Base-by-base conservation (phyloP, 2,113 vertebrate species). In the Perca flavescens region DNA sequence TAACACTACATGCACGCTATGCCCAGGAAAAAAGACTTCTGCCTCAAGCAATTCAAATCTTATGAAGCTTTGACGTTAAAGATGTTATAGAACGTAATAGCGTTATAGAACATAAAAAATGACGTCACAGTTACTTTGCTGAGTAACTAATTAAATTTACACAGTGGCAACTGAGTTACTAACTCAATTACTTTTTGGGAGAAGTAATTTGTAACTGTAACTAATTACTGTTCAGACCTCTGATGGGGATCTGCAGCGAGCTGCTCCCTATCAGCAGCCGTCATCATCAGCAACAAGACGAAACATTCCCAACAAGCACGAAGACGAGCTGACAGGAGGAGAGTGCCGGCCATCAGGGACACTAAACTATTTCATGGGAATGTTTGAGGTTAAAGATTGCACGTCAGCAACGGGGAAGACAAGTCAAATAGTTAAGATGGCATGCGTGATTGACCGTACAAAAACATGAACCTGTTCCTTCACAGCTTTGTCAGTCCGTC, bases 381-480 rank as follows among this genome's bases (percentile, higher is more conserved):
- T 2, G 28, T 56, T 10, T 40, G 34, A 25, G 22, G 6, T 69
- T n/a, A 54, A 36, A 69, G 16, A 8, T 28, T 16, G 15, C 54
- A 14, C 13, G 57, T 61, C 28, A 36, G 17, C 46, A 60, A 10
- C 56, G 5, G 79, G 71, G 84, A 60, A 36, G 40, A 47, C 62
- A 68, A 40, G 70, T 77, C 84, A 84, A 21, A 73, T 50, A 75
- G 56, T 58, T 75, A 17, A 90, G 93, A 93, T 89, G 87, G 87
- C 88, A 91, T 90, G 72, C 62, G 43, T n/a, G 83, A 89, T 91
- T 77, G 67, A 62, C 21, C 71, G 40, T 40, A 40, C 40, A 40
- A 40, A 40, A 74, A 54, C 40, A 73, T 10, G 31, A 77, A 70
- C 67, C 73, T 22, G 68, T 9, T 28, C 4, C 17, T 28, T 54